Evolutionary conservation across 2,888 invertebrate species (phyloP).

Genomic region (Anodontia alba): DNA sequence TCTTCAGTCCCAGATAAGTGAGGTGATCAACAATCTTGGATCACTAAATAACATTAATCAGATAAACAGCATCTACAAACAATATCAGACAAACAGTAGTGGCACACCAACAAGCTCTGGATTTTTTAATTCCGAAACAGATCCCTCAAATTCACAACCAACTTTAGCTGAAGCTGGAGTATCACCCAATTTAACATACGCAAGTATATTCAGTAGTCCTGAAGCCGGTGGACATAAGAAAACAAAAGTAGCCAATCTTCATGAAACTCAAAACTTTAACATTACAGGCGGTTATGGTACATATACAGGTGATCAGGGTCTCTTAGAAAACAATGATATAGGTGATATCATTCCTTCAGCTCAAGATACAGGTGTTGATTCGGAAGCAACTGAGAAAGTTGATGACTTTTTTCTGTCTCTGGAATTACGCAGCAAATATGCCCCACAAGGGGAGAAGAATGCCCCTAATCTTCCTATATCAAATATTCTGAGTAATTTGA

Average conservation of each 20-base stretch:
- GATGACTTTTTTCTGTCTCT: slow-evolving; percentile 93
- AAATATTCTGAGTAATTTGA: slow-evolving; percentile 80
- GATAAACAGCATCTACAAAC: neutral
- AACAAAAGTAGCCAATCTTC: neutral
- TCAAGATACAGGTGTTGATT: slow-evolving; percentile 18
- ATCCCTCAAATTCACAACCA: neutral
- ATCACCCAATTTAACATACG: neutral
- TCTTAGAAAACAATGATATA: neutral
- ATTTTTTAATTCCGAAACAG: too few species aligned
- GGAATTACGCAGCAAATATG: slow-evolving; percentile 83
- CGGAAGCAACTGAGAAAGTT: slow-evolving; percentile 55
- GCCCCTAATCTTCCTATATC: slow-evolving; percentile 75
- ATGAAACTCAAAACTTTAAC: neutral
- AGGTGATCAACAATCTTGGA: slow-evolving; percentile 3
- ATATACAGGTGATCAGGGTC: neutral
- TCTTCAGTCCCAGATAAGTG: neutral
- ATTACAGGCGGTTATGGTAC: neutral
- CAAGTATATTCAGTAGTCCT: neutral
- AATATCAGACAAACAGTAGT: neutral
- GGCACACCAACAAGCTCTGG: too few species aligned
- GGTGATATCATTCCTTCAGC: slow-evolving; percentile 32
- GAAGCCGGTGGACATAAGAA: neutral
- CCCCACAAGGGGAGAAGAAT: slow-evolving; percentile 53
- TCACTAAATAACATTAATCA: neutral
- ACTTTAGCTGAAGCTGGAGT: neutral